Base-by-base conservation (phyloP, 1,140 invertebrate genomes). In the Hermatobates lingyangjiaoensis region DNA sequence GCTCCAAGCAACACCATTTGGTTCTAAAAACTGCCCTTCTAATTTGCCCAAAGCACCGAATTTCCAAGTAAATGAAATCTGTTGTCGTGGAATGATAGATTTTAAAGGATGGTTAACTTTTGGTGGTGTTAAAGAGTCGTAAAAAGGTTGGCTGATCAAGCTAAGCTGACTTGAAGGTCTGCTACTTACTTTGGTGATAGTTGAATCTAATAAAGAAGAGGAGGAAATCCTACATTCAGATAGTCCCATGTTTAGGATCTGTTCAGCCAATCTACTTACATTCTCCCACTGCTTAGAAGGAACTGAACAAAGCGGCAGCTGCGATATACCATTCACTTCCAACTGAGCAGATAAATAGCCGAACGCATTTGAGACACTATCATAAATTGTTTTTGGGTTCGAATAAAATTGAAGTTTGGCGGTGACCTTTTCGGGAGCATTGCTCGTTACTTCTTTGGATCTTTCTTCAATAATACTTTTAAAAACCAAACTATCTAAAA, bases 51-150 rank as follows among this genome's bases (percentile, higher is more conserved):
- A 99, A 63, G 98, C 94, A 3, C 96, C 96, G 68, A 99, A 99
- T 68, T 98, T 98, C 72, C 93, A 98, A 63, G 97, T 93, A 63
- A 98, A 99, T 57, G 96, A 96, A 93, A 99, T 99, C 68, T 98
- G 98, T 64, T 96, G 91, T 15, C 95, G 77, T 63, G 93, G 94
- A 52, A 96, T 92, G 66, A 94, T 90, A 30, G 89, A 92, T 63
- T 94, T 74, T 73, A 21, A 72, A 71, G 10, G 74, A 74, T 57
- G 72, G 75, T 30, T 75, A 71, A 51, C 70, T 18, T 42, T 42
- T 74, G 34, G 72, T 71, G 55, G 71, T 72, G 61, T 71, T 72
- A 10, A 70, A 70, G 60, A 18, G 7, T 21, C 28, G 12, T 49
- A 38, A n/a, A 34, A 34, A 73, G 57, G 46, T 51, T 53, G 39